These are phyloP conservation scores for Aegotheles bennettii DNA, from an alignment of 2,113 vertebrate genomes.

Conservation along the genomic window DNA sequence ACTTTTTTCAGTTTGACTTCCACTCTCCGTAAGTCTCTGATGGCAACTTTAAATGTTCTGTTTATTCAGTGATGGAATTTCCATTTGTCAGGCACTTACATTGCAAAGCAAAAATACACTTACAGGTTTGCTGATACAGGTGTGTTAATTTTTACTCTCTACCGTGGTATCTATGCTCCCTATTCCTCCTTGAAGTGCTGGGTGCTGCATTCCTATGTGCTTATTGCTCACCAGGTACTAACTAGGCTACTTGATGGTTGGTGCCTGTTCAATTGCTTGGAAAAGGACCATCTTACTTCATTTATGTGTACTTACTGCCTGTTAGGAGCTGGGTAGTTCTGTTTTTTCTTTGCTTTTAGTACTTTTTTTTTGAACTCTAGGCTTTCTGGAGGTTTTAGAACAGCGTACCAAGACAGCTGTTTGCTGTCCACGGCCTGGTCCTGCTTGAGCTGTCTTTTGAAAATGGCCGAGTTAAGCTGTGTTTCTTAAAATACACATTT, in stretches of 20 bases:
- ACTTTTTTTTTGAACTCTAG: not conserved
- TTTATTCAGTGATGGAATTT: not conserved
- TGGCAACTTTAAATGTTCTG: not conserved
- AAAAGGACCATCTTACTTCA: not conserved
- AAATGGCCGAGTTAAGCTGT: not conserved
- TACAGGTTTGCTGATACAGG: accelerated
- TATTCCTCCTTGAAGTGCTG: not conserved
- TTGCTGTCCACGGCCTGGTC: not conserved
- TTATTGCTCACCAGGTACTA: not conserved
- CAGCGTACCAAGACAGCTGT: not conserved
- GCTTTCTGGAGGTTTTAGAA: not conserved
- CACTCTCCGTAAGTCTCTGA: not conserved
- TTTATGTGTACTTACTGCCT: not conserved
- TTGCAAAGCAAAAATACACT: not conserved
- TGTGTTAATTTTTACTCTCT: not conserved
- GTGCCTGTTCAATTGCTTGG: not conserved
- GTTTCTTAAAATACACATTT: not conserved
- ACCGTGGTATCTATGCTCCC: accelerated
- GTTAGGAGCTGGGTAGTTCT: not conserved
- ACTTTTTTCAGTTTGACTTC: not conserved
- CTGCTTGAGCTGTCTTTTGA: not conserved
- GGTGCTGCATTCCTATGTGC: accelerated
- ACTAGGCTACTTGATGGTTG: not conserved
- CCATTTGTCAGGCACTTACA: not conserved
- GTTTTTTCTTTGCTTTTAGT: not conserved